Evolutionary conservation across 2,113 vertebrate species (phyloP), one percentile per base, ranked within the genome.

Genomic region (Glaucomys volans): DNA sequence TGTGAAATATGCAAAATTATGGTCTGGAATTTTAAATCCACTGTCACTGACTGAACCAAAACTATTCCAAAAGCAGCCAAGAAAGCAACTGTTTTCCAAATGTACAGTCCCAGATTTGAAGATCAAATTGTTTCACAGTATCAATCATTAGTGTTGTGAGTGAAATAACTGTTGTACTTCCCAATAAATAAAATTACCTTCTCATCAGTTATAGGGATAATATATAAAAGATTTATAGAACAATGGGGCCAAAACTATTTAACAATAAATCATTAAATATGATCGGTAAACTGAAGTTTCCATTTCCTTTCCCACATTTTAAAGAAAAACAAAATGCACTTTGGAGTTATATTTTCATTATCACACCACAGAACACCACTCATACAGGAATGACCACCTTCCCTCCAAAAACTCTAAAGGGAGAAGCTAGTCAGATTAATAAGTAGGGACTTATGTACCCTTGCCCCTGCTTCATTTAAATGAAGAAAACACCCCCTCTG

Each of bases 21-120:
- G 30, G 59, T 85, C 62, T 85, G 8, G 8, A 47, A 72, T 92
- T 95, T 94, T 85, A 87, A 95, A 90, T 59, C 37, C 28, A 92
- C 80, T 75, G 0, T 59, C 37, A 76, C 20, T 93, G 87, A 5
- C 35, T 75, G 6, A 94, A 95, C 32, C 24, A 92, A 94, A 96
- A 95, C 42, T 95, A 96, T 75, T 83, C 75, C 50, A 91, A 96
- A 96, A 91, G 8, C 74, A 87, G 22, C 10, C 79, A 91, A 86
- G 79, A 97, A 91, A 93, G 30, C 72, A 96, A 84, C 44, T 81
- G 8, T 69, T 52, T 69, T 76, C 32, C 50, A 96, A 92, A 95
- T 76, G 35, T 37, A 87, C 0, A 95, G n/a, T 26, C 80, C 47
- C 44, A 87, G 26, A 64, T 26, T 52, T 9, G 22, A 95, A 67